A percentile compares a stretch with the other conserved stretches of the same genome.
These are phyloP conservation scores for Cydia fagiglandana DNA, from an alignment of 1,140 invertebrate species.

Conservation along the genomic window DNA sequence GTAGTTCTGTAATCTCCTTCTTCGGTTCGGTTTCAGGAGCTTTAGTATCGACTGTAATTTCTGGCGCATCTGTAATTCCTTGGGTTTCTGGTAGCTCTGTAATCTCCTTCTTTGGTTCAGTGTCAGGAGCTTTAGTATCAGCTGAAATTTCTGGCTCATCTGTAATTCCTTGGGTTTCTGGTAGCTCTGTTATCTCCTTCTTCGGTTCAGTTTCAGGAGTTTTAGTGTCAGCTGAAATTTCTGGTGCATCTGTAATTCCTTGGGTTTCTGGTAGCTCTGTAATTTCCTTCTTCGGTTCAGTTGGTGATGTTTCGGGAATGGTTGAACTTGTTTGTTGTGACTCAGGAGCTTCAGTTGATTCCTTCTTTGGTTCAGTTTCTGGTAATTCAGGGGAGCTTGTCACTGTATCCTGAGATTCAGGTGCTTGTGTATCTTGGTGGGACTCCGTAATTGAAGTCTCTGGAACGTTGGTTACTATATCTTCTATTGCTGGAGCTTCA, in stretches of 20 bases:
- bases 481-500: conserved; percentile 40
- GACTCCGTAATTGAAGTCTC: conserved; percentile 15
- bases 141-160: too few species aligned
- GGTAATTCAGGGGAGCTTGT: conserved; percentile 16
- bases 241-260: neutral
- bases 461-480: neutral
- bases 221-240: neutral
- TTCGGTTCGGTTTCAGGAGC: neutral
- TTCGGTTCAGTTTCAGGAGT: too few species aligned
- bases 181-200: too few species aligned
- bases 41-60: neutral
- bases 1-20: neutral
- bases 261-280: conserved; percentile 4
- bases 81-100: neutral
- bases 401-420: conserved; percentile 1
- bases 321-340: neutral
- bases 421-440: conserved; percentile 29
- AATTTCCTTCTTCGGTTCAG: neutral
- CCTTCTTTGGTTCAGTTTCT: conserved; percentile 35
- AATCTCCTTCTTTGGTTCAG: conserved; percentile 33
- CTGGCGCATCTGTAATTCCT: too few species aligned
- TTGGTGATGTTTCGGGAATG: neutral
- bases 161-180: too few species aligned
- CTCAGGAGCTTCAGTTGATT: conserved; percentile 30
- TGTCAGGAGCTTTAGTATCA: conserved; percentile 1